These are phyloP conservation scores for Pionites leucogaster DNA, from an alignment of 2,113 vertebrate genomes.

Conservation along the genomic window DNA sequence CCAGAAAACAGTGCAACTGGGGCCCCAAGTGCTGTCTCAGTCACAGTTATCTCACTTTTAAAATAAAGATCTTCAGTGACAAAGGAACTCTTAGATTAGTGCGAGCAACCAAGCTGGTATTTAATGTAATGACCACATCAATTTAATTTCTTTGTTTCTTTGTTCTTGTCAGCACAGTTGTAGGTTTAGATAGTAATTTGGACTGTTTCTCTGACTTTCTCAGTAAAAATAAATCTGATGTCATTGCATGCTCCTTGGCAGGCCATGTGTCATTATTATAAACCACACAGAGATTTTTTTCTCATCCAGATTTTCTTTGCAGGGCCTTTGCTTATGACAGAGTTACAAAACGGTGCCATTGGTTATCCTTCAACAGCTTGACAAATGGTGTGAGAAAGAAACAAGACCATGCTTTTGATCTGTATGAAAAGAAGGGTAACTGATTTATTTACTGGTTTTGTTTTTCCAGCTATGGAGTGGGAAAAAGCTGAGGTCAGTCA, in stretches of 20 bases:
- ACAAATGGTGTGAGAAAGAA: conserved; percentile 84
- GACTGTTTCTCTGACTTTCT: conserved; percentile 33
- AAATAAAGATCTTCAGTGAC: conserved; percentile 34
- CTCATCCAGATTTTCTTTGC: conserved; percentile 73
- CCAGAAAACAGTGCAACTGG: background rate
- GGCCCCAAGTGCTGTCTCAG: background rate
- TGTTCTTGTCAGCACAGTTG: conserved; percentile 46
- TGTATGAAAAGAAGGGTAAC: conserved; percentile 98
- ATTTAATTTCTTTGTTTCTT: conserved; percentile 48
- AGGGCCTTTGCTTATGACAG: conserved; percentile 86
- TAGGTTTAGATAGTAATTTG: conserved; percentile 49
- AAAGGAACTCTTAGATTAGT: conserved; percentile 22
- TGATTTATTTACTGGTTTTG: conserved; percentile 47
- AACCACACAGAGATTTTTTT: conserved; percentile 61
- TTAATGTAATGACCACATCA: conserved; percentile 44
- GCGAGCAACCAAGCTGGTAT: conserved; percentile 49
- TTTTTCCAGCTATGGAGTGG: conserved; percentile 7
- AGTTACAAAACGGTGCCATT: conserved; percentile 86
- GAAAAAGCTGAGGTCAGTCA: background rate
- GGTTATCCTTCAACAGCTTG: conserved; percentile 93
- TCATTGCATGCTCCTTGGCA: conserved; percentile 57
- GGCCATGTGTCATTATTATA: conserved; percentile 51
- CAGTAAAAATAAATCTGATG: conserved; percentile 51
- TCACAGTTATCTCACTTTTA: conserved; percentile 48
- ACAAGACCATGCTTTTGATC: conserved; percentile 87